Base-by-base conservation (phyloP, 1,140 invertebrate species). In the Nasonia longicornis region DNA sequence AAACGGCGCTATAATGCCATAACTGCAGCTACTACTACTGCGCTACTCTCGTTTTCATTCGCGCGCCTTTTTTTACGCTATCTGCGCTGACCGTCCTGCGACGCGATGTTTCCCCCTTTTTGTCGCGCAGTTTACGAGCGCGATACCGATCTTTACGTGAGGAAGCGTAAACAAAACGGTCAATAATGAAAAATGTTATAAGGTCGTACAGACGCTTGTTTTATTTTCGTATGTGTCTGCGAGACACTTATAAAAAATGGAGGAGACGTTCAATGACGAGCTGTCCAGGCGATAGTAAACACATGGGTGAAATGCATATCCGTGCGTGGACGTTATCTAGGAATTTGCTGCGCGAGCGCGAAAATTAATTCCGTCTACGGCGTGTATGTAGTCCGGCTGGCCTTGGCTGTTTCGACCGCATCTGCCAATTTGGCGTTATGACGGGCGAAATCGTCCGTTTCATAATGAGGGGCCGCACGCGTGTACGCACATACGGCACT, bases 301-400 rank as follows among this genome's bases (percentile, higher is more conserved):
- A 16, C 1, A 52, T 14, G 16, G 11, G 16, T 16, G 38, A 52
- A 52, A 52, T 52, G 12, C 48, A 52, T 52, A 16, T 52, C 48
- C 0, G 16, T 11, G 45, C 10, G 2, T 11, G 8, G 45, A 48
- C 45, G 45, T 52, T 16, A 52, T 52, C 12, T 52, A 35, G 14
- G 16, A 3, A 52, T 52, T 52, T 52, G 4, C 14, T 14, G 38
- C 8, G 38, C 35, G 7, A 38, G 67, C 67, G 66, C 20, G 12
- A 38, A 78, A 78, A 78, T 78, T 78, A 78, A 79, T 79, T 79
- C 35, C 77, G 22, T 69, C 64, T 64, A 48, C 38, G 35, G 7
- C 4, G 29, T 20, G 7, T n/a, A 31, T 26, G 26, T 22, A 11
- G 70, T 0, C 12, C 26, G 52, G 45, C 3, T 1, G 73, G 3